Conservation (phyloP, 1,140 invertebrate species). For the Phymastichus coffea region DNA sequence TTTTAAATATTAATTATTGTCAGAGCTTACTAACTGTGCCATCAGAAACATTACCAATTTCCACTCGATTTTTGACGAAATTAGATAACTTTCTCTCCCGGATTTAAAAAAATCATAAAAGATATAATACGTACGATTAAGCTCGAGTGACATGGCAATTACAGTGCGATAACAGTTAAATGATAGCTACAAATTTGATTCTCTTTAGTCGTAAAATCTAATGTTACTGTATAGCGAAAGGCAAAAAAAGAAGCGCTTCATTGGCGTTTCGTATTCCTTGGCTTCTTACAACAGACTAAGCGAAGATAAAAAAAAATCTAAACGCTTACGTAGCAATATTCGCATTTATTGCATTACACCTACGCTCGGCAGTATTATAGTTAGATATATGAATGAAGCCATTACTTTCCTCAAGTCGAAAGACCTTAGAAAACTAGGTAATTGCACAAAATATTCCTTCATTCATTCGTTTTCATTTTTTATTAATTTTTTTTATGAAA, state of each 20-base stretch:
- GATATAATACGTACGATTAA: slow-evolving; percentile 21
- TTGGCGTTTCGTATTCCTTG: slow-evolving; percentile 8
- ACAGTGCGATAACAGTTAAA: too few species aligned
- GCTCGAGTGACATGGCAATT: too few species aligned
- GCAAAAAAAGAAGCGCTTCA: neutral
- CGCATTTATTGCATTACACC: neutral
- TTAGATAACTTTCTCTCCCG: too few species aligned
- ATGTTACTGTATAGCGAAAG: slow-evolving; percentile 3
- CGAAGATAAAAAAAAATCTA: neutral
- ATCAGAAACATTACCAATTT: too few species aligned
- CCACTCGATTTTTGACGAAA: too few species aligned
- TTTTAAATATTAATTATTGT: too few species aligned
- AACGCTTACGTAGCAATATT: neutral
- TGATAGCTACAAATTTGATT: slow-evolving; percentile 17
- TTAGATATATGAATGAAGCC: slow-evolving; percentile 3
- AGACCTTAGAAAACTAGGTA: neutral
- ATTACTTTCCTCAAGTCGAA: neutral
- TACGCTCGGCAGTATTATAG: slow-evolving; percentile 13
- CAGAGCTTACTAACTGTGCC: too few species aligned
- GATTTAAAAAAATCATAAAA: too few species aligned
- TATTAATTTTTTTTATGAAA: too few species aligned
- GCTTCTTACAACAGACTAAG: neutral
- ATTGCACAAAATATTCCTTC: too few species aligned
- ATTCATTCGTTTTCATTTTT: too few species aligned
- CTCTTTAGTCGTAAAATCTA: slow-evolving; percentile 10